Evolutionary conservation across 2,888 invertebrate genomes (phyloP), one percentile per base, ranked within the genome.

Genomic region (Bruchidius siliquastri): DNA sequence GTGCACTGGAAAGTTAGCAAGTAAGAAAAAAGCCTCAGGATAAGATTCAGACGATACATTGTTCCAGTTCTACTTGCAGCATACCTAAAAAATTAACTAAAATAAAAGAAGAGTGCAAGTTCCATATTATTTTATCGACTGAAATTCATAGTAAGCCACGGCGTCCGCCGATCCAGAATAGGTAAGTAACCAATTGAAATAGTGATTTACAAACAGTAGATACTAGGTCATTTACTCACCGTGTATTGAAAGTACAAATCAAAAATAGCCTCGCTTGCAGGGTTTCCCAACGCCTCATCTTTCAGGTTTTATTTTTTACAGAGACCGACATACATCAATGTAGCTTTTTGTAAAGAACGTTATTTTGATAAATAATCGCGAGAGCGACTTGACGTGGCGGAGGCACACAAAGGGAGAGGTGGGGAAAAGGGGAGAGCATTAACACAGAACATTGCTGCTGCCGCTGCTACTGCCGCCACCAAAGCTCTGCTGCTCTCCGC

Each of bases 301-400:
- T 49, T 49, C 49, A 49, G 18, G 49, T 49, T 49, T 49, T 49
- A 49, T 49, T 49, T 49, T 49, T 49, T 49, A 49, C 1, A n/a
- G 71, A 21, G 67, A 67, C 75, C 71, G 67, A 69, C 75, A 75
- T 75, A 75, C 73, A 75, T 75, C 75, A 75, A 73, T 75, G 74
- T 74, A 73, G 71, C 72, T 72, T 75, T 73, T 75, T 75, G 72
- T 71, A 74, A 72, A 73, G 75, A 73, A 68, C 73, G 71, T 68
- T 75, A 73, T 74, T 72, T 75, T 75, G 75, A 75, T 75, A 72
- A 74, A 75, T 75, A 74, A 73, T 72, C 74, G 72, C 67, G 68
- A 70, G 73, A 49, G 49, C 49, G 49, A 49, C 49, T 49, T 49
- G 49, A 49, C 49, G 49, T 13, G 26, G 49, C 49, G 10, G 18